A percentile compares a stretch with the other conserved stretches of the same genome.
Evolutionary conservation across 1,140 invertebrate genomes (phyloP).

Genomic region (Bombus cullumanus): DNA sequence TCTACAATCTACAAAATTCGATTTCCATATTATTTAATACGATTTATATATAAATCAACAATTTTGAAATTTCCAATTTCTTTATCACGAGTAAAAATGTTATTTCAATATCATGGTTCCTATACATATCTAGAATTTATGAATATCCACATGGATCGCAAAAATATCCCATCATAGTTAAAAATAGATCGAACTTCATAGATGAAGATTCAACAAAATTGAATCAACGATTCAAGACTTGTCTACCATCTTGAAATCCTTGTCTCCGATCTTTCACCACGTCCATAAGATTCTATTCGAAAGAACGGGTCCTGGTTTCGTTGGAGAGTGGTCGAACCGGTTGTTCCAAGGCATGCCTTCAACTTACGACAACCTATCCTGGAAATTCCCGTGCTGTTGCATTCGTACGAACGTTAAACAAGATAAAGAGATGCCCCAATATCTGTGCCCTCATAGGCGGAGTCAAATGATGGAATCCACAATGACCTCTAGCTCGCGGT

Average conservation of each 20-base stretch:
- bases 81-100: too few species aligned
- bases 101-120: too few species aligned
- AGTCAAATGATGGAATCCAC: conserved; percentile 8
- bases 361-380: conserved; percentile 43
- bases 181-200: neutral
- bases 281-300: too few species aligned
- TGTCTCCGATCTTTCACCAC: neutral
- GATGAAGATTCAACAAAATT: too few species aligned
- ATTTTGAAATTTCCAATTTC: too few species aligned
- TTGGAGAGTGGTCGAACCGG: conserved; percentile 44
- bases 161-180: neutral
- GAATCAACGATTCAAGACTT: neutral
- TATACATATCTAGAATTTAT: too few species aligned
- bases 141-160: neutral
- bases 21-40: too few species aligned
- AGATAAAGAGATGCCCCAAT: conserved; percentile 3
- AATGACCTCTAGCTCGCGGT: neutral
- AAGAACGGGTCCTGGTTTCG: neutral
- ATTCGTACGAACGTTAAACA: neutral
- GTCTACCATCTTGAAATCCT: conserved; percentile 20
- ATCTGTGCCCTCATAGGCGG: conserved; percentile 29
- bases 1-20: too few species aligned
- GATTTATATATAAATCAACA: too few species aligned
- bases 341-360: conserved; percentile 35
- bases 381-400: conserved; percentile 23